These are phyloP conservation scores for Gymnoscelis rufifasciata DNA, from an alignment of 2,888 invertebrate genomes.

Conservation along the genomic window DNA sequence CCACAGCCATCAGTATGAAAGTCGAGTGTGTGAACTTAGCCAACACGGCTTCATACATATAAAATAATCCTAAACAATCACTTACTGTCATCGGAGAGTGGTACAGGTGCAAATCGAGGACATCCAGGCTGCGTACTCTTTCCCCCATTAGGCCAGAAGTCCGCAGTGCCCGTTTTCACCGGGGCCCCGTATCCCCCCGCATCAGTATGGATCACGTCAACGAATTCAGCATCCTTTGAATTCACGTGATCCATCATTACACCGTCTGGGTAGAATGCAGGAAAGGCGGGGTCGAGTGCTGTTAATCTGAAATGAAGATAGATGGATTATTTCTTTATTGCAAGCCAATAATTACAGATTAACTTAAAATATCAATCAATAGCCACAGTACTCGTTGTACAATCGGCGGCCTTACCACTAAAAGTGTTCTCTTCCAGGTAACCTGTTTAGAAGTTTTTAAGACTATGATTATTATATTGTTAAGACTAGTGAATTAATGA, in stretches of 20 bases:
- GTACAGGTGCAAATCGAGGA: slow-evolving; percentile 70
- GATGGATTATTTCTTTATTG: too few relatives aligned
- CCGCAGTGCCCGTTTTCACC: slow-evolving; percentile 76
- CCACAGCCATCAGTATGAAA: too few relatives aligned
- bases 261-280: slow-evolving; percentile 76
- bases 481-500: too few relatives aligned
- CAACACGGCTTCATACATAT: too few relatives aligned
- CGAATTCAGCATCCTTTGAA: slow-evolving; percentile 78
- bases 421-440: too few relatives aligned
- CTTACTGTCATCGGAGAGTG: slow-evolving; percentile 74
- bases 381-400: too few relatives aligned
- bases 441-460: too few relatives aligned
- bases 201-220: slow-evolving; percentile 85
- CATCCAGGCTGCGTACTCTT: slow-evolving; percentile 80
- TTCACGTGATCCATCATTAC: slow-evolving; percentile 71
- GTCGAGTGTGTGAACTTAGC: too few relatives aligned
- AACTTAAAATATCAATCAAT: too few relatives aligned
- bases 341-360: too few relatives aligned
- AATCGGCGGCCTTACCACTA: too few relatives aligned
- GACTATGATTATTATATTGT: too few relatives aligned
- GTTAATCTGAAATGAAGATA: slow-evolving; percentile 67
- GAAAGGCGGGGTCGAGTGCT: slow-evolving; percentile 81
- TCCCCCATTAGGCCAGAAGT: slow-evolving; percentile 82
- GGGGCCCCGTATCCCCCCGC: slow-evolving; percentile 81
- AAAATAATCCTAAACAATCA: slow-evolving; percentile 14